Conservation (phyloP, 2,113 vertebrate genomes). For the Ptyas mucosa region DNA sequence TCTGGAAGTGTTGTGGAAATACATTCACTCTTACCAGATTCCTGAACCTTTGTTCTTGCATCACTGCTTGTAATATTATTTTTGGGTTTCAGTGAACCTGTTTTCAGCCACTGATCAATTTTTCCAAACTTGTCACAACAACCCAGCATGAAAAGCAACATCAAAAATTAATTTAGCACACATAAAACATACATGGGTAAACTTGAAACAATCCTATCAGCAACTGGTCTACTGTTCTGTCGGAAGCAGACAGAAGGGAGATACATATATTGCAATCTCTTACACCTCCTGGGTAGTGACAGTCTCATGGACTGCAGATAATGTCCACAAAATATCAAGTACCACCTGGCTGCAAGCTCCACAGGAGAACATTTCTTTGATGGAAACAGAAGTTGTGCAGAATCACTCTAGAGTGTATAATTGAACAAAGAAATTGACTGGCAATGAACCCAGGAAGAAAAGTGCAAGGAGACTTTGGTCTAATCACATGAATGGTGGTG, state of each 20-base stretch:
- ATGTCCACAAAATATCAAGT: neutral
- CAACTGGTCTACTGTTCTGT: neutral
- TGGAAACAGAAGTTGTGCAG: neutral
- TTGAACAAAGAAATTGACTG: neutral
- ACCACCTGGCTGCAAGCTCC: neutral
- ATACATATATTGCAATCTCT: neutral
- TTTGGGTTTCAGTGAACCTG: neutral
- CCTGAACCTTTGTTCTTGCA: neutral
- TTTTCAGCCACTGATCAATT: neutral
- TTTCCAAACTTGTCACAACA: neutral
- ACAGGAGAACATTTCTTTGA: neutral
- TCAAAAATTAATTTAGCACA: neutral
- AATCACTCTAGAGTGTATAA: neutral
- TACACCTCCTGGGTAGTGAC: neutral
- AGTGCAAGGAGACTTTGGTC: neutral
- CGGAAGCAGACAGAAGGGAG: neutral
- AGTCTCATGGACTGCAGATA: neutral
- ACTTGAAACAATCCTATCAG: neutral
- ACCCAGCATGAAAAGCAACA: neutral
- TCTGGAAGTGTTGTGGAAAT: neutral
- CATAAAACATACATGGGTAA: neutral
- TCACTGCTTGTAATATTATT: neutral
- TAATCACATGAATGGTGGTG: neutral
- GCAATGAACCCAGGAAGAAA: neutral
- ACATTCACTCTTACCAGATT: neutral